Conservation (phyloP, 2,888 invertebrate species). For the Pollenia labialis region DNA sequence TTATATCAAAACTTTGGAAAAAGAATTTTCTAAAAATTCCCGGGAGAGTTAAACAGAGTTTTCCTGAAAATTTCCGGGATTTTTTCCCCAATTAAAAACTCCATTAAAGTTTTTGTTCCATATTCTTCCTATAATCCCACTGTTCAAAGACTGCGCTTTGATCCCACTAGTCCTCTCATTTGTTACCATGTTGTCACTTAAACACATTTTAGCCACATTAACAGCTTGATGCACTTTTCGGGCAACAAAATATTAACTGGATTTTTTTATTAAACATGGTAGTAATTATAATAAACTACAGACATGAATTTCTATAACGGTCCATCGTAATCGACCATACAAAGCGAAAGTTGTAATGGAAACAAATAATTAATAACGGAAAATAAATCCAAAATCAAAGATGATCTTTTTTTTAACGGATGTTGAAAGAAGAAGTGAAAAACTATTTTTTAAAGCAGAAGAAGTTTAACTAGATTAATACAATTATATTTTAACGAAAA, state of each 20-base stretch:
- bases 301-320: slow-evolving; percentile 30
- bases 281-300: neutral
- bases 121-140: too few species aligned
- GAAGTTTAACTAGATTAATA: neutral
- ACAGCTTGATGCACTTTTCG: neutral
- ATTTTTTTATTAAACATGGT: neutral
- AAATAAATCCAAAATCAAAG: neutral
- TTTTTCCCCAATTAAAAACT: too few species aligned
- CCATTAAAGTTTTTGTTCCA: too few species aligned
- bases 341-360: slow-evolving; percentile 31
- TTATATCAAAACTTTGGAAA: too few species aligned
- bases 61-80: too few species aligned
- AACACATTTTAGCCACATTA: neutral
- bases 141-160: neutral
- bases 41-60: too few species aligned
- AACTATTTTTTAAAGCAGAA: neutral
- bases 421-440: neutral
- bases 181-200: neutral
- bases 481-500: neutral
- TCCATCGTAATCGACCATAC: neutral
- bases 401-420: slow-evolving; percentile 2
- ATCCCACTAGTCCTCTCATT: neutral
- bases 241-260: neutral
- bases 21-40: too few species aligned
- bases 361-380: slow-evolving; percentile 16